Conservation (phyloP, 2,113 vertebrate species). For the Caranx melampygus region DNA sequence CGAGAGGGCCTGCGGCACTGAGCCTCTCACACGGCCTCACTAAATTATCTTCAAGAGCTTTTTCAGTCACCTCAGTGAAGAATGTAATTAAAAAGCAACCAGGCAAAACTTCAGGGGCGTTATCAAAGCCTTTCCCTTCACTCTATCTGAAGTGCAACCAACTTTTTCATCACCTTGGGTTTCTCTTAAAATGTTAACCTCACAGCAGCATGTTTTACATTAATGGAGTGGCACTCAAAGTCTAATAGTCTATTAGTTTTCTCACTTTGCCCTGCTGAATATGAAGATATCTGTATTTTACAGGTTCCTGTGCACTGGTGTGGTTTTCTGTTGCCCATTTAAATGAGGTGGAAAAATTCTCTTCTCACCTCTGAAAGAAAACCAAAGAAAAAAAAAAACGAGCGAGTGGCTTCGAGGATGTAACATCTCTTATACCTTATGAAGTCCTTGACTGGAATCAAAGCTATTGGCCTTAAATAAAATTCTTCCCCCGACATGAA, state of each 20-base stretch:
- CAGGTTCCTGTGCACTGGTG: background rate
- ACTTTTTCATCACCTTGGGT: background rate
- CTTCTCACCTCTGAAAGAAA: background rate
- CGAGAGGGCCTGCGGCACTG: conserved; percentile 11
- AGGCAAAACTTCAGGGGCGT: background rate
- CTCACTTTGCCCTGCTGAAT: background rate
- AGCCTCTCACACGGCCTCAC: conserved; percentile 22
- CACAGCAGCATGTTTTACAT: too few relatives aligned
- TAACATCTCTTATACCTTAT: background rate
- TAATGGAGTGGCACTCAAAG: background rate
- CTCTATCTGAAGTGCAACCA: background rate
- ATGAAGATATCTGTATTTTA: background rate
- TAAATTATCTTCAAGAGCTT: conserved; percentile 54
- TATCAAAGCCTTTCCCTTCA: background rate
- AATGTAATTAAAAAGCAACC: conserved; percentile 35
- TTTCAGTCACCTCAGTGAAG: conserved; percentile 33
- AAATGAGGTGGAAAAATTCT: background rate
- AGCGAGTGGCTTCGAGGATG: background rate
- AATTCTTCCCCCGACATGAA: too few relatives aligned
- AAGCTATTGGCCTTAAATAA: too few relatives aligned
- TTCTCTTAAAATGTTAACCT: background rate
- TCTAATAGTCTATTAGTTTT: background rate
- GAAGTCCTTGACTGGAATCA: background rate
- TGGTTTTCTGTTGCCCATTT: background rate
- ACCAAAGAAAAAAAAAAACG: background rate